Percentiles rank a stretch among this genome's conserved stretches.
These are phyloP conservation scores for Notothenia coriiceps DNA, from an alignment of 2,113 vertebrate species.

Conservation along the genomic window DNA sequence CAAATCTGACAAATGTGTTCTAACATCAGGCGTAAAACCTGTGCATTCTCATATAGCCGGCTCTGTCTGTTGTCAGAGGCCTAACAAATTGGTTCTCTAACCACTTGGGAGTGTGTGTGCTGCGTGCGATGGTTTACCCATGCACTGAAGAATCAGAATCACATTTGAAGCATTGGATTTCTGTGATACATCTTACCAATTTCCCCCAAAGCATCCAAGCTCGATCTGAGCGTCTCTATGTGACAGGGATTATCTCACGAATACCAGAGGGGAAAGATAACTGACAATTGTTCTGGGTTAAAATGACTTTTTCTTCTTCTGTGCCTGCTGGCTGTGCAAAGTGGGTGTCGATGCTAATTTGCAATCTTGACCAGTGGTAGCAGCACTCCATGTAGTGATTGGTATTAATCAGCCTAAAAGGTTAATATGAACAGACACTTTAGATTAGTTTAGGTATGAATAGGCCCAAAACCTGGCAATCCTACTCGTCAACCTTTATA, in stretches of 20 bases:
- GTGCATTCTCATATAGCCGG: slow-evolving; percentile 58
- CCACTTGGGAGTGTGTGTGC: slow-evolving; percentile 70
- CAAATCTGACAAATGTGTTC: slow-evolving; percentile 63
- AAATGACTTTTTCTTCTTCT: slow-evolving; percentile 28
- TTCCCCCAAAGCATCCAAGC: slow-evolving; percentile 61
- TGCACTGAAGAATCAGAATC: slow-evolving; percentile 72
- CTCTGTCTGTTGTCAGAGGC: slow-evolving; percentile 67
- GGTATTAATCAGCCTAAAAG: neutral
- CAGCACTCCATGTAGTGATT: slow-evolving; percentile 3
- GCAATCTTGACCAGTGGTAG: slow-evolving; percentile 29
- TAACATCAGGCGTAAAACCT: slow-evolving; percentile 57
- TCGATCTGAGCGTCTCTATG: slow-evolving; percentile 47
- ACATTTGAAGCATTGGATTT: slow-evolving; percentile 72
- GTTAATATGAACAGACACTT: neutral
- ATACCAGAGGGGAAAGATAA: slow-evolving; percentile 47
- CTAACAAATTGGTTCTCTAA: slow-evolving; percentile 77
- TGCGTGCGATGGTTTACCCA: slow-evolving; percentile 57
- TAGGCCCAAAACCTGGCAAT: neutral
- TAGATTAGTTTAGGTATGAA: neutral
- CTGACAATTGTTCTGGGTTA: slow-evolving; percentile 46
- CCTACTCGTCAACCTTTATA: neutral
- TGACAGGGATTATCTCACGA: slow-evolving; percentile 67
- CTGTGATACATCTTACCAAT: slow-evolving; percentile 69
- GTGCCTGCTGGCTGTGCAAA: slow-evolving; percentile 27
- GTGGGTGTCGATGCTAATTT: slow-evolving; percentile 27